Percentiles rank a stretch among this genome's conserved stretches.
Evolutionary conservation across 2,888 invertebrate genomes (phyloP).

Genomic region (Neoaliturus tenellus): DNA sequence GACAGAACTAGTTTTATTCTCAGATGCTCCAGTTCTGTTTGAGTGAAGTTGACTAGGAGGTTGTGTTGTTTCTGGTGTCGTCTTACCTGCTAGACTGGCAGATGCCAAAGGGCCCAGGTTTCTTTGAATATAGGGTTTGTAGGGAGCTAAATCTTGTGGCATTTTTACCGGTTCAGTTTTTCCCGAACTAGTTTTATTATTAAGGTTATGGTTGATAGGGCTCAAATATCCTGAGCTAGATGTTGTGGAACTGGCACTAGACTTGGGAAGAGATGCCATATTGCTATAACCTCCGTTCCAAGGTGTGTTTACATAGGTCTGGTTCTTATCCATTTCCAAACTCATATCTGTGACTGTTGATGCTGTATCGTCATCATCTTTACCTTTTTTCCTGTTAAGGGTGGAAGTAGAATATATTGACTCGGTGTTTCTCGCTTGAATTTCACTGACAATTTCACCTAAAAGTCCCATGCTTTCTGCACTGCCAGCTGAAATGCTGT

Average conservation of each 20-base stretch:
- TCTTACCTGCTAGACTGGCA: constrained; percentile 60
- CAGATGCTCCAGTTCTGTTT: constrained; percentile 63
- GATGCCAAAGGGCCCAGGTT: constrained; percentile 67
- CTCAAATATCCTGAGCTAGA: constrained; percentile 74
- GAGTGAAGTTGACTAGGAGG: constrained; percentile 53
- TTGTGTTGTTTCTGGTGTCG: constrained; percentile 55
- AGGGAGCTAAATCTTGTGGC: constrained; percentile 63
- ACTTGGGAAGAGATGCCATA: constrained; percentile 60
- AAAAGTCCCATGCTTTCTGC: constrained; percentile 85
- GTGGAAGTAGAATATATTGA: constrained; percentile 91
- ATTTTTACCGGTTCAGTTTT: constrained; percentile 54
- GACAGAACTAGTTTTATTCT: constrained; percentile 22
- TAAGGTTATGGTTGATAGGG: constrained; percentile 78
- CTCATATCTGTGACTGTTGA: constrained; percentile 60
- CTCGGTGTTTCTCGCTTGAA: constrained; percentile 90
- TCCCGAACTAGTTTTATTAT: constrained; percentile 68
- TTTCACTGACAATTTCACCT: constrained; percentile 92
- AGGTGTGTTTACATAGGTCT: constrained; percentile 67
- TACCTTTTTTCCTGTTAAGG: constrained; percentile 77
- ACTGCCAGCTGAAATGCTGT: constrained; percentile 67
- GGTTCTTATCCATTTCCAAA: constrained; percentile 65
- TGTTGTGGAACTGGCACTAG: constrained; percentile 63
- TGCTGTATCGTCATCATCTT: constrained; percentile 68
- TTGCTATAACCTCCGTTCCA: constrained; percentile 65
- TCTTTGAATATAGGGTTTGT: constrained; percentile 68